Evolutionary conservation across 2,797 vertebrate species (phyloP), one percentile per base, ranked within the genome.

Genomic region (Lepilemur septentrionalis): DNA sequence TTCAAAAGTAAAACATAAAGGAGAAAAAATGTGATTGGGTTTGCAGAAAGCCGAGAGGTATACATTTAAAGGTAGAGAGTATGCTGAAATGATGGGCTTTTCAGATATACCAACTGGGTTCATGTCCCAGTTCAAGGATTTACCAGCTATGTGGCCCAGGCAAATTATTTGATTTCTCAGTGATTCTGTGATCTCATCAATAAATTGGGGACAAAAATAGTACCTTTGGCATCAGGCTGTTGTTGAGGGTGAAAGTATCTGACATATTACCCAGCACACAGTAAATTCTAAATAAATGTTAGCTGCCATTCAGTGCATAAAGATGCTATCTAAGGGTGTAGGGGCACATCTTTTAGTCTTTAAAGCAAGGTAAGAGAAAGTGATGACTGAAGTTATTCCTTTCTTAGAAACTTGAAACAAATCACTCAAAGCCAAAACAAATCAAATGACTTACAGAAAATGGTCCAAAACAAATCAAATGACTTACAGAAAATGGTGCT

Each of bases 401-500:
- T 91, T 76, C 93, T 88, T 48, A 85, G 80, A 95, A 95, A 80
- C 67, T 89, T 84, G 76, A 91, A 96, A 93, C 46, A 95, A 94
- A 92, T 83, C 61, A 63, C 70, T 12, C 83, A 87, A 85, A 94
- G 72, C 86, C 92, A 96, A 96, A 97, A 89, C 88, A 97, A 97
- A 95, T 94, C 59, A 93, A 96, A 48, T 94, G 97, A 95, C 75
- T 97, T 97, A 95, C 94, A 97, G 96, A 97, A 97, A 97, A 94
- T n/a, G 73, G 93, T 61, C 11, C 87, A 93, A 96, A 96, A 87
- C 92, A 97, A 89, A 89, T 90, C 65, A 89, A 95, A 70, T 93
- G 93, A 97, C 91, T 98, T 96, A 96, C 93, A 96, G 92, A 95
- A 97, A 97, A 72, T 67, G 92, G 86, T 91, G 67, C 91, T 96